phyloP scores from a whole-genome alignment of 2,888 invertebrate genomes.

The Volucella inflata region DNA sequence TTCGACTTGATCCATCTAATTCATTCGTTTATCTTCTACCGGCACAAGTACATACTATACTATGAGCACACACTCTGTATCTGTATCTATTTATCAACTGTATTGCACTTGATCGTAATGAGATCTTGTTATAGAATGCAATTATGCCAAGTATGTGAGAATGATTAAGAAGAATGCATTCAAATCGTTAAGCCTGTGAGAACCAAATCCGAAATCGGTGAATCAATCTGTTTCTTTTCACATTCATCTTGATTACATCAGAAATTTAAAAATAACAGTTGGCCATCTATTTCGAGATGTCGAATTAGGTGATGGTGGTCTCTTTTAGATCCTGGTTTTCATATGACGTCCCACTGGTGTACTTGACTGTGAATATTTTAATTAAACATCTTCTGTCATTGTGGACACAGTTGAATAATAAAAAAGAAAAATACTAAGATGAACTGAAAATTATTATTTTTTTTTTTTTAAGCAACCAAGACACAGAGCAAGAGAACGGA shows the following conservation, averaged over 20 bases:
- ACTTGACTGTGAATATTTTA: constrained; percentile 57
- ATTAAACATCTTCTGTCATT: constrained; percentile 29
- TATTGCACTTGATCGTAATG: constrained; percentile 69
- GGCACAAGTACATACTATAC: no score
- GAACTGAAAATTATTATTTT: constrained; percentile 2
- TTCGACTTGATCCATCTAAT: constrained; percentile 63
- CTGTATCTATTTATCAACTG: constrained; percentile 52
- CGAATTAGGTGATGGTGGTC: constrained; percentile 48
- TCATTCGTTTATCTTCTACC: background rate
- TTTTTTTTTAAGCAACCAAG: background rate
- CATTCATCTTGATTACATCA: constrained; percentile 44
- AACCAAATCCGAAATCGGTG: constrained; percentile 54
- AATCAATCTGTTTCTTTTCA: constrained; percentile 14
- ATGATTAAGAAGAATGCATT: constrained; percentile 51
- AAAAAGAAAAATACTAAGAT: no score
- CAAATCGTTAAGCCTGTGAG: constrained; percentile 42
- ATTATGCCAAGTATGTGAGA: constrained; percentile 67
- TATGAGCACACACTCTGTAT: constrained; percentile 6
- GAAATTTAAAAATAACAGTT: constrained; percentile 66
- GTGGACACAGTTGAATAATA: background rate
- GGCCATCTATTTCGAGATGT: constrained; percentile 23
- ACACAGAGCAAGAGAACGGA: constrained; percentile 28
- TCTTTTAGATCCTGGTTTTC: constrained; percentile 40
- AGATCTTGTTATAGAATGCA: constrained; percentile 72
- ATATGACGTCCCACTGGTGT: constrained; percentile 29